Evolutionary conservation across 2,797 vertebrate genomes (phyloP).

Genomic region (Premnoplex brunnescens): DNA sequence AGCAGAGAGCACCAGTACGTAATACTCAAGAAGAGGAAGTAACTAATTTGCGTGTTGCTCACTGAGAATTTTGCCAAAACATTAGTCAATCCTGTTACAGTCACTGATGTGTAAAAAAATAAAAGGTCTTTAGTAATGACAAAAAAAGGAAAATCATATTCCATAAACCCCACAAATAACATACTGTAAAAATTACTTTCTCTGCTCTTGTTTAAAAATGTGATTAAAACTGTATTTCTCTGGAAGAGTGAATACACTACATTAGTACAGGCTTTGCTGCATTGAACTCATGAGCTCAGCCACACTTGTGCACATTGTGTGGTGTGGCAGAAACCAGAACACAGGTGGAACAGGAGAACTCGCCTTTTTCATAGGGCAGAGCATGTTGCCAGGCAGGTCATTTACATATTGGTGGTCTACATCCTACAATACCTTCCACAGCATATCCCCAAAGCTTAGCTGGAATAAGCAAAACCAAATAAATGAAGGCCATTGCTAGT

Average conservation of each 20-base stretch:
- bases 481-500: not conserved
- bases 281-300: not conserved
- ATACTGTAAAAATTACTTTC: not conserved
- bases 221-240: not conserved
- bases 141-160: not conserved
- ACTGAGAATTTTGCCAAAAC: constrained; percentile 8
- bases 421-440: not conserved
- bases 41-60: not conserved
- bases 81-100: not conserved
- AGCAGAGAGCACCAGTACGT: not conserved
- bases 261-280: not conserved
- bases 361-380: not conserved
- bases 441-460: not conserved
- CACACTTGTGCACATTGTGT: fast-evolving
- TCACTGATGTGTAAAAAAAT: not conserved
- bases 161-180: not conserved
- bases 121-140: not conserved
- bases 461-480: not conserved
- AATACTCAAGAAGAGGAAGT: not conserved
- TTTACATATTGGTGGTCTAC: not conserved
- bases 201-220: not conserved
- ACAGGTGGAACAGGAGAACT: not conserved
- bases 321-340: not conserved
- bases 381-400: not conserved
- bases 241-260: not conserved